Evolutionary conservation across 2,113 vertebrate species (phyloP).

Genomic region (Cinclus mexicanus): DNA sequence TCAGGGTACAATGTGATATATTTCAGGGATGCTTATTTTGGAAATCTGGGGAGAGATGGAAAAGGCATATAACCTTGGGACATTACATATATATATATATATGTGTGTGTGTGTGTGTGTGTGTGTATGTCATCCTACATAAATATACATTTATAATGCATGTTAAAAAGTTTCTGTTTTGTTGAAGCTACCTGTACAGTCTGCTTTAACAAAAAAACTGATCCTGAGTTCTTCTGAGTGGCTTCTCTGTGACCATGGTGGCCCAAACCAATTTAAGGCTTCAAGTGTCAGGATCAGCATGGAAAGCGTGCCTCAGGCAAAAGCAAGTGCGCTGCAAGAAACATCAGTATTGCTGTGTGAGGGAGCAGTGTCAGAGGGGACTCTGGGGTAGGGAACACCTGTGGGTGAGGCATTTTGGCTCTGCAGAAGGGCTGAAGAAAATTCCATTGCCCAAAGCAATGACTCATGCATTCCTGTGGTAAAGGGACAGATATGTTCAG

Average conservation of each 20-base stretch:
- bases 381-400: too few species aligned
- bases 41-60: not conserved
- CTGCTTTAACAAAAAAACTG: not conserved
- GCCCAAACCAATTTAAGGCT: not conserved
- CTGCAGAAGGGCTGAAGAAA: not conserved
- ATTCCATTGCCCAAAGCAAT: not conserved
- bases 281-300: not conserved
- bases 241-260: not conserved
- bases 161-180: not conserved
- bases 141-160: not conserved
- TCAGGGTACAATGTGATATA: not conserved
- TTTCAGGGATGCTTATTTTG: not conserved
- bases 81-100: too few species aligned
- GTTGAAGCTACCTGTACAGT: not conserved
- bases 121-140: not conserved
- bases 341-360: accelerated
- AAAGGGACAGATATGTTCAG: not conserved
- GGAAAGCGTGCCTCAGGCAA: not conserved
- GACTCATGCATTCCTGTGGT: not conserved
- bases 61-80: not conserved
- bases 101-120: too few species aligned
- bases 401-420: not conserved
- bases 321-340: accelerated
- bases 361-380: not conserved
- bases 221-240: not conserved